Conservation (phyloP, 2,797 vertebrate species). For the Rhinella marina region DNA sequence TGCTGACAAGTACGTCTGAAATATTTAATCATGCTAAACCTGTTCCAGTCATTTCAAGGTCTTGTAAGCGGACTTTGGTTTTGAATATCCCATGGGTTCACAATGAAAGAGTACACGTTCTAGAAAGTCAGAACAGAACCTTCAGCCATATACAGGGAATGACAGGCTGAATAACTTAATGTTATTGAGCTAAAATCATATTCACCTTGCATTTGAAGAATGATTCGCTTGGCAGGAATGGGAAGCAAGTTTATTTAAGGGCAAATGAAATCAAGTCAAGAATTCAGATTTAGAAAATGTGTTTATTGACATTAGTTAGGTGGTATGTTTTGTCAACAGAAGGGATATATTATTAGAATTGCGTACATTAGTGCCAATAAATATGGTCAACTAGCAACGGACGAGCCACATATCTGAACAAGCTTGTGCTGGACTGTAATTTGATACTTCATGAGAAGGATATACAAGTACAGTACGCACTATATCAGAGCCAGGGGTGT, state of each 20-base stretch:
- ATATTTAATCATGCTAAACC: slow-evolving; percentile 61
- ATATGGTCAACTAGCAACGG: too few species aligned
- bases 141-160: slow-evolving; percentile 40
- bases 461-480: too few species aligned
- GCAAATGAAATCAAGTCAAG: neutral
- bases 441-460: too few species aligned
- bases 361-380: too few species aligned
- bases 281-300: neutral
- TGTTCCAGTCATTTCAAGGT: slow-evolving; percentile 59
- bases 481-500: too few species aligned
- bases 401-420: too few species aligned
- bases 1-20: slow-evolving; percentile 55
- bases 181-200: slow-evolving; percentile 38
- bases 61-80: slow-evolving; percentile 57
- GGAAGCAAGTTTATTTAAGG: slow-evolving; percentile 34
- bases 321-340: neutral
- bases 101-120: slow-evolving; percentile 50
- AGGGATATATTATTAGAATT: neutral
- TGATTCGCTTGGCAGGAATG: neutral
- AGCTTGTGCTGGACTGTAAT: too few species aligned
- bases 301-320: neutral
- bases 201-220: slow-evolving; percentile 47
- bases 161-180: slow-evolving; percentile 39
- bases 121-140: slow-evolving; percentile 55
- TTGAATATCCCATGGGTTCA: slow-evolving; percentile 57